Evolutionary conservation across 2,888 invertebrate species (phyloP), one percentile per base, ranked within the genome.

Genomic region (Nemurella pictetii): DNA sequence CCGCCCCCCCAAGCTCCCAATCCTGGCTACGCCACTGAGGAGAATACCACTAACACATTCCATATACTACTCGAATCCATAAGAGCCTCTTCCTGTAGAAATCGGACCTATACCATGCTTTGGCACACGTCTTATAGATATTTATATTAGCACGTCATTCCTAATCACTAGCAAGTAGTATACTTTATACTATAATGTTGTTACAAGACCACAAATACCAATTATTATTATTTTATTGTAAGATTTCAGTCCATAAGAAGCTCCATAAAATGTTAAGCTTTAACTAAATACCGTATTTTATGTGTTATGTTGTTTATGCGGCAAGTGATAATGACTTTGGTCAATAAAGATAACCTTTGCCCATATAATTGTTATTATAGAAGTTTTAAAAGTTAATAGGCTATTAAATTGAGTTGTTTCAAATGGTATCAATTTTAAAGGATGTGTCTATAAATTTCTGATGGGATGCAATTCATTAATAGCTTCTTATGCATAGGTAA

Each of bases 111-210:
- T 20, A 12, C 20, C 55, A 15, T 55, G 20, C 74, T 78, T 28
- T 30, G 78, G 29, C 78, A 78, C 78, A 78, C 78, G 78, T 30
- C 78, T 3, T 30, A 78, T 55, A 20, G 20, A 20, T 55, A 55
- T 55, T 55, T 55, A 12, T 78, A 78, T 78, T 78, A 78, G 27
- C 78, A 78, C 78, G 27, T 78, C 30, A 30, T 5, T 29, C 29
- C 78, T 78, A 78, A 78, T 78, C 78, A 78, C 78, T 74, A 55
- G 55, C 32, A 20, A 55, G 55, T 55, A 20, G 9, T 20, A 55
- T 55, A 55, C 55, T 55, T 74, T 26, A 74, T 74, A 74, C n/a
- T n/a, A n/a, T n/a, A n/a, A n/a, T n/a, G n/a, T 20, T 55, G 55
- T 55, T 55, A 55, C 55, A 55, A 7, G 55, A 55, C 55, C 55